Percentiles rank a stretch among this genome's conserved stretches.
Conservation (phyloP, 1,140 invertebrate species). For the Acromyrmex echinatior region DNA sequence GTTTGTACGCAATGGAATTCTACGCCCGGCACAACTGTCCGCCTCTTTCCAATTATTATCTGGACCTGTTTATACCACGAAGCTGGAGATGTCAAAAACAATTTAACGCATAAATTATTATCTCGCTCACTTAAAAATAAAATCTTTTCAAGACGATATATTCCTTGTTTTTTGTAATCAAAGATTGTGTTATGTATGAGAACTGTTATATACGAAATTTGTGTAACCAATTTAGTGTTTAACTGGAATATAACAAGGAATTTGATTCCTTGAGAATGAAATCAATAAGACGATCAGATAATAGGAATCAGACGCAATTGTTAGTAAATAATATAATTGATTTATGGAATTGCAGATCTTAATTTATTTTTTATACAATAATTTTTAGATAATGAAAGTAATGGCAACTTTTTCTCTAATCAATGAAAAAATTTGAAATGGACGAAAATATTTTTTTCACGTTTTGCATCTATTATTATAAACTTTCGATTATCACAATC, state of each 20-base stretch:
- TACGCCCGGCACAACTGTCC: slow-evolving; percentile 94
- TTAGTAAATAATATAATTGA: neutral
- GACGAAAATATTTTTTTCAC: neutral
- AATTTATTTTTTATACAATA: neutral
- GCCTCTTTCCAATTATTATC: slow-evolving; percentile 81
- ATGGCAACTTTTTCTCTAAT: neutral
- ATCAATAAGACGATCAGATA: neutral
- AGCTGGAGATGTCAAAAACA: slow-evolving; percentile 87
- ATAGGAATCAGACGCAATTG: neutral
- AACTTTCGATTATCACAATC: neutral
- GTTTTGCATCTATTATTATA: neutral
- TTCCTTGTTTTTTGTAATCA: neutral
- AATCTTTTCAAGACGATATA: neutral
- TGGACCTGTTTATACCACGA: slow-evolving; percentile 87
- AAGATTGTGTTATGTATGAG: neutral
- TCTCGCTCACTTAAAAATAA: neutral
- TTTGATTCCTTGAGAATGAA: neutral
- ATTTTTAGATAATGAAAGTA: neutral
- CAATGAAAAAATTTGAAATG: neutral
- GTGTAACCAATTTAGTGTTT: neutral
- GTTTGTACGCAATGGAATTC: slow-evolving; percentile 94
- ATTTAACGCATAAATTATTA: neutral
- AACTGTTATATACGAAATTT: neutral
- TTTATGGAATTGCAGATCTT: neutral
- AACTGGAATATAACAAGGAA: neutral